Percentiles rank a stretch among this genome's conserved stretches.
phyloP scores from a whole-genome alignment of 2,113 vertebrate species.

The Tragulus kanchil region DNA sequence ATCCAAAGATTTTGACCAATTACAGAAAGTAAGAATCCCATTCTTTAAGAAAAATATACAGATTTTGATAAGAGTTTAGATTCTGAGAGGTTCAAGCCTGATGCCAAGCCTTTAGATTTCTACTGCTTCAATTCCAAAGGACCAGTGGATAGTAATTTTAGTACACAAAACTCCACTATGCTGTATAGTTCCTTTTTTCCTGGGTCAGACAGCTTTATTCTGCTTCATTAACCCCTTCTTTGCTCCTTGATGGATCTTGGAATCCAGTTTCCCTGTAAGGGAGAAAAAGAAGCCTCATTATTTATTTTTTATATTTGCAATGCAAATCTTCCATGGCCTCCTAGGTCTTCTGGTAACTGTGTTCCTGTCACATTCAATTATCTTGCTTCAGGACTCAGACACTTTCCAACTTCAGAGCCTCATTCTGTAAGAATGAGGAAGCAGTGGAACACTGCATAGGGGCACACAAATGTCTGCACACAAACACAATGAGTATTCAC shows the following conservation, averaged over 20 bases:
- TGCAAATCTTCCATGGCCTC: constrained; percentile 87
- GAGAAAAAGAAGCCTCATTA: constrained; percentile 82
- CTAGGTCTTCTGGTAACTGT: constrained; percentile 85
- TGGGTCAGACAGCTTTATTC: constrained; percentile 83
- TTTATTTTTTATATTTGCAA: constrained; percentile 88
- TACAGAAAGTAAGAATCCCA: constrained; percentile 67
- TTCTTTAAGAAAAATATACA: constrained; percentile 78
- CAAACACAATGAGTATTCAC: not conserved
- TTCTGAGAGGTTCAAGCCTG: constrained; percentile 67
- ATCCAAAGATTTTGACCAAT: constrained; percentile 71
- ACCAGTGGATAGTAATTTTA: constrained; percentile 53
- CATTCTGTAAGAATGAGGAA: constrained; percentile 73
- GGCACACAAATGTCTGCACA: rapidly evolving
- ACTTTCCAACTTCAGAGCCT: constrained; percentile 75
- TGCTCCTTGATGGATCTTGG: constrained; percentile 96
- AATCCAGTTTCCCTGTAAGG: constrained; percentile 96
- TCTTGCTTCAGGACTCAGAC: constrained; percentile 83
- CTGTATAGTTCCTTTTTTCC: constrained; percentile 41
- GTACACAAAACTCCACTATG: constrained; percentile 65
- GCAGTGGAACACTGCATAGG: constrained; percentile 57
- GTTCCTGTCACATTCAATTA: constrained; percentile 88
- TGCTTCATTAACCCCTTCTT: constrained; percentile 97
- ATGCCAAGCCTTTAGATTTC: constrained; percentile 55
- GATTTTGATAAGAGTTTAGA: constrained; percentile 71
- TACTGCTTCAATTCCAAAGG: constrained; percentile 63